Conservation (phyloP, 2,797 vertebrate genomes). For the Scolopax rusticola region DNA sequence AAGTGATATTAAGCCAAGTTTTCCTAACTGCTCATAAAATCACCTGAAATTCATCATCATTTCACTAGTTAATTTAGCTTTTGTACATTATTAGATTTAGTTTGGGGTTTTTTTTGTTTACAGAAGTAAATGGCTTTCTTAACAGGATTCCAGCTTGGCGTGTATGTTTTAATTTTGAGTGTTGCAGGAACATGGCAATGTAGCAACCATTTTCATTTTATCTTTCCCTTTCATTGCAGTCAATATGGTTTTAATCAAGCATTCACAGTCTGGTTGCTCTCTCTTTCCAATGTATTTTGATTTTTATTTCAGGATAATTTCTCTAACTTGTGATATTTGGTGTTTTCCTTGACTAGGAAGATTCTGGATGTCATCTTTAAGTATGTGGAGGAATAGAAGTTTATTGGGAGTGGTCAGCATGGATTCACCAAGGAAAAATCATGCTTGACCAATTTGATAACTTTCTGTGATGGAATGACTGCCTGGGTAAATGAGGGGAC, state of each 20-base stretch:
- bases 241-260: background rate
- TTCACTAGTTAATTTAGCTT: background rate
- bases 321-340: background rate
- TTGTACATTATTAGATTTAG: background rate
- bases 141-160: background rate
- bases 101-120: background rate
- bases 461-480: background rate
- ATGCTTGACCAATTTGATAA: background rate
- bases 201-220: background rate
- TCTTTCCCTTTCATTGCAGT: background rate
- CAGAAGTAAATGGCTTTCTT: background rate
- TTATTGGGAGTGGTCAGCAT: background rate
- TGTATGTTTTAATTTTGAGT: background rate
- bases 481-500: background rate
- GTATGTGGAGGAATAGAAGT: background rate
- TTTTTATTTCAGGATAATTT: conserved; percentile 4
- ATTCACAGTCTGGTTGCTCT: background rate
- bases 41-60: background rate
- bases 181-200: background rate
- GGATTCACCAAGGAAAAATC: background rate
- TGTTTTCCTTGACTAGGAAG: background rate
- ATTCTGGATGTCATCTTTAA: background rate
- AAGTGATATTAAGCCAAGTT: background rate
- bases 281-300: background rate
- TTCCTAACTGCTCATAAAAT: background rate